phyloP scores from a whole-genome alignment of 2,113 vertebrate genomes.

The Tupaia tana region DNA sequence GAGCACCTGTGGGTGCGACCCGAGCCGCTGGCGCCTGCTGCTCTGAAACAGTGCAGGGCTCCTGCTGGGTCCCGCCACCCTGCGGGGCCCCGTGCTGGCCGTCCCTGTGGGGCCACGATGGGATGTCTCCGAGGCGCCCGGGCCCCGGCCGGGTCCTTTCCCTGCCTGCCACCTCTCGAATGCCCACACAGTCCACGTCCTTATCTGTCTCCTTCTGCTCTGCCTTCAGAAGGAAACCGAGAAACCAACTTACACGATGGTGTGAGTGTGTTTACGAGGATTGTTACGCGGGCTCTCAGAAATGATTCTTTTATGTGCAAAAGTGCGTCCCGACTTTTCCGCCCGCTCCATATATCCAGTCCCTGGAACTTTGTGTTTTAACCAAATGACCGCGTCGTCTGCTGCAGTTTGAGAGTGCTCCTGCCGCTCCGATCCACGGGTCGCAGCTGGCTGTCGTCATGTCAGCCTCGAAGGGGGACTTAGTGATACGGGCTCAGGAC shows the following conservation, averaged over 20 bases:
- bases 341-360: too few relatives aligned
- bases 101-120: background rate
- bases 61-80: too few relatives aligned
- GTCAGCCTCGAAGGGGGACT: too few relatives aligned
- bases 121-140: rapidly evolving
- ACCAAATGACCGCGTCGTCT: background rate
- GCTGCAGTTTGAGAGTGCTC: background rate
- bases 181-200: too few relatives aligned
- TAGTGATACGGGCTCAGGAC: too few relatives aligned
- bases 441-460: too few relatives aligned
- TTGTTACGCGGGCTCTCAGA: too few relatives aligned
- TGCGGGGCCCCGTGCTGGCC: background rate
- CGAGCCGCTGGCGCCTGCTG: background rate
- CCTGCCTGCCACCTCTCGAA: background rate
- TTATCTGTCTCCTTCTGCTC: too few relatives aligned
- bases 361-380: background rate
- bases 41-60: background rate
- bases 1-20: background rate
- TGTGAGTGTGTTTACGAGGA: too few relatives aligned
- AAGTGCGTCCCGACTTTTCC: too few relatives aligned
- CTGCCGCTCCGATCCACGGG: too few relatives aligned
- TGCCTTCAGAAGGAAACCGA: background rate
- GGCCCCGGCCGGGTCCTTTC: background rate
- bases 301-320: too few relatives aligned
- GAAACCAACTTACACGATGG: background rate